Base-by-base conservation (phyloP, 1,140 invertebrate genomes). In the Ladona fulva region DNA sequence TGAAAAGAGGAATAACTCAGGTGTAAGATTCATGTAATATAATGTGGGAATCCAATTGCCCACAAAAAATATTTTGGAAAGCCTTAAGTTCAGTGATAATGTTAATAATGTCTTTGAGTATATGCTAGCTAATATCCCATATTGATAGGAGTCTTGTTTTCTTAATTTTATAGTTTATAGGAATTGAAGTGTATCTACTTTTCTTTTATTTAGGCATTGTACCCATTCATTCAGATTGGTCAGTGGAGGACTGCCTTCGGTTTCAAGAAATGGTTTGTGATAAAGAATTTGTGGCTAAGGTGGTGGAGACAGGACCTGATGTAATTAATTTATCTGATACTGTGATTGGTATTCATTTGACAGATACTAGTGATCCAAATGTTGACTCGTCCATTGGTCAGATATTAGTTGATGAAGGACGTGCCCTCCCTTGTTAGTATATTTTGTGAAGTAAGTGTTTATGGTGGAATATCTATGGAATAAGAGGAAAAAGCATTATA, bases 191-290 rank as follows among this genome's bases (percentile, higher is more conserved):
- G 14, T 77, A 24, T 77, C 78, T 80, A 16, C 80, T 79, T n/a
- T 75, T 77, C 42, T 22, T 77, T 79, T 78, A 82, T 83, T 74
- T 81, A 89, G 89, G 88, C 79, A 86, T 89, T 42, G 84, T 82
- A 77, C 88, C 89, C 25, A 84, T 86, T 19, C 86, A 89, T 79
- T 83, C 83, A 78, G 89, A 90, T 82, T 90, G 89, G 89, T 83
- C 85, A 3, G 87, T 88, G 44, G 86, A 88, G 80, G 88, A 89
- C 81, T 88, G 87, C 77, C 80, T 89, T 42, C 82, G 87, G 59
- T 90, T 90, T 80, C 87, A 89, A 81, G 84, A 89, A 76, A 80
- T 90, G 25, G 88, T 88, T n/a, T 86, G 87, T 3, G 84, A 88
- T 16, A 86, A 87, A 78, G 82, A 87, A 25, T 89, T 90, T 76